A percentile compares a stretch with the other conserved stretches of the same genome.
These are phyloP conservation scores for Aix galericulata DNA, from an alignment of 2,113 vertebrate genomes.

Conservation along the genomic window DNA sequence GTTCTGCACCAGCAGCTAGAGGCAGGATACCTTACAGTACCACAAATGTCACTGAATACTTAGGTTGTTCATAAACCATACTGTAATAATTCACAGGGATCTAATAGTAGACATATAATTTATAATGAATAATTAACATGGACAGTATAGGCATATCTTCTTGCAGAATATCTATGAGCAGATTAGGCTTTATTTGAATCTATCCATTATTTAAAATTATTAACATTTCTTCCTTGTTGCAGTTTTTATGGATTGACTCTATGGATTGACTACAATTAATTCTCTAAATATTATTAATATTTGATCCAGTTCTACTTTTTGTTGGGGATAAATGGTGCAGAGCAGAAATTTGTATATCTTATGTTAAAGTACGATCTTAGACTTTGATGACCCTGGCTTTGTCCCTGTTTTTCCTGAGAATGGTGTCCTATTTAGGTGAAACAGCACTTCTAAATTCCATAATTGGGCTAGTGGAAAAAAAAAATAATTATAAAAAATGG, in stretches of 20 bases:
- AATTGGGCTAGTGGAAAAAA: background rate
- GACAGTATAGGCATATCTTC: background rate
- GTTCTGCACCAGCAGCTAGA: background rate
- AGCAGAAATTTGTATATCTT: background rate
- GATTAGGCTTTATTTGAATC: background rate
- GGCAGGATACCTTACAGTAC: background rate
- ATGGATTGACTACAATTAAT: background rate
- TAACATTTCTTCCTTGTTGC: background rate
- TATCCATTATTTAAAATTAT: background rate
- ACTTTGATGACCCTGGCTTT: rapidly evolving
- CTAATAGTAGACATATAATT: background rate
- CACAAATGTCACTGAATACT: background rate
- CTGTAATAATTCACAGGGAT: background rate
- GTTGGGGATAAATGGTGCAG: background rate
- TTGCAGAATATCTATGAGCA: background rate
- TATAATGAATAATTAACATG: background rate
- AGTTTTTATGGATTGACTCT: background rate
- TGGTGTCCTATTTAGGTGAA: background rate
- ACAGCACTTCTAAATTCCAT: background rate
- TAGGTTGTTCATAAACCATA: background rate
- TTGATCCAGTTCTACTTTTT: background rate
- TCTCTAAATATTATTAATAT: background rate
- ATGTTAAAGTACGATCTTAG: background rate
- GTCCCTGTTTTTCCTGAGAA: background rate
- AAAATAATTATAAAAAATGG: background rate